phyloP scores from a whole-genome alignment of 2,888 invertebrate genomes.

The Taphrorychus bicolor region DNA sequence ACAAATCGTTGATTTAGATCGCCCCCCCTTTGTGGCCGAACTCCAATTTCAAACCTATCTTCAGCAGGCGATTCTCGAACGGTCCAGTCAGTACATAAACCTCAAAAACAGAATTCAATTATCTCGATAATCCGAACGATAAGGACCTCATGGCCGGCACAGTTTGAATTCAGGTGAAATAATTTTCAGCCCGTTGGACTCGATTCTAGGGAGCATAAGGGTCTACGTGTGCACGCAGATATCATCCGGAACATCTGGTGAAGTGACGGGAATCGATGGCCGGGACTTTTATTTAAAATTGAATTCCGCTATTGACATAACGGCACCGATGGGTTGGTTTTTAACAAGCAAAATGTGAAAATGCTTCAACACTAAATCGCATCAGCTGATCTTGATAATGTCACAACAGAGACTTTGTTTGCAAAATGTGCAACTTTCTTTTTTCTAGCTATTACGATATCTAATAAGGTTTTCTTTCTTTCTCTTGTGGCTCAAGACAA shows the following conservation, averaged over 20 bases:
- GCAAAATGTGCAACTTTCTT: too few species aligned
- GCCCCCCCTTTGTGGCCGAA: background rate
- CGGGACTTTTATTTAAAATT: background rate
- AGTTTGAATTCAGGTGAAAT: conserved; percentile 4
- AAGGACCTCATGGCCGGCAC: background rate
- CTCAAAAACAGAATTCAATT: conserved; percentile 1
- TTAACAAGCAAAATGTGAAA: background rate
- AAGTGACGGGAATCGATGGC: conserved; percentile 2
- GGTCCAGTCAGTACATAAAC: background rate
- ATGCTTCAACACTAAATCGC: background rate
- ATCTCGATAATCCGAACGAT: background rate
- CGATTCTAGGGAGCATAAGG: background rate
- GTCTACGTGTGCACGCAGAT: conserved; percentile 1
- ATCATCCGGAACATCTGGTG: background rate
- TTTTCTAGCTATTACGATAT: too few species aligned
- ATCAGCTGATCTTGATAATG: too few species aligned
- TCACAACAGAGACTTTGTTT: too few species aligned
- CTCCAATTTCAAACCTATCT: background rate
- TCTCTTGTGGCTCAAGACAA: too few species aligned
- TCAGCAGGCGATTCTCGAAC: background rate
- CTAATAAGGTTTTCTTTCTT: too few species aligned
- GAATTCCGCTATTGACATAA: background rate
- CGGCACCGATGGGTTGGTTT: background rate
- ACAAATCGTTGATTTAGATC: background rate
- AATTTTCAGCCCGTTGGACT: background rate